Evolutionary conservation across 2,113 vertebrate species (phyloP).

Genomic region (Illadopsis cleaveri): DNA sequence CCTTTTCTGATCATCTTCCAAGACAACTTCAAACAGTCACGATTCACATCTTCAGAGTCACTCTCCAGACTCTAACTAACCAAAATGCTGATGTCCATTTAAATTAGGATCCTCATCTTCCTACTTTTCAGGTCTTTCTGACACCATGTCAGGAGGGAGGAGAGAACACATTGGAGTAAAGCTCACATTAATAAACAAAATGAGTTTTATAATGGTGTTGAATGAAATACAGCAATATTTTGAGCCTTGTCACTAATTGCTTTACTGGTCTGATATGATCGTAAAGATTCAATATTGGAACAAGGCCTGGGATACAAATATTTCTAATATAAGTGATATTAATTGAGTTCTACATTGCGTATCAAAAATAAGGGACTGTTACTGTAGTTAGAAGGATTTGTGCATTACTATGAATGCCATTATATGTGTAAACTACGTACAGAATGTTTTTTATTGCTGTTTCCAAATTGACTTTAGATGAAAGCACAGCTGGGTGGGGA

Average conservation of each 20-base stretch:
- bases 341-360: background rate
- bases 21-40: background rate
- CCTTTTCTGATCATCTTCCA: background rate
- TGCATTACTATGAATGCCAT: slow-evolving; percentile 3
- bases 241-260: background rate
- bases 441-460: slow-evolving; percentile 11
- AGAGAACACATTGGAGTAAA: background rate
- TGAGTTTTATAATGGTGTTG: background rate
- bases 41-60: background rate
- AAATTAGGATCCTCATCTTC: background rate
- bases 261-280: background rate
- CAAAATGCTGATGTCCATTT: background rate
- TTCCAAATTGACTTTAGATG: slow-evolving; percentile 55
- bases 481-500: slow-evolving; percentile 39
- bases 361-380: background rate
- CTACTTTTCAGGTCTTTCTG: background rate
- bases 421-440: slow-evolving; percentile 40
- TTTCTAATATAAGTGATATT: background rate
- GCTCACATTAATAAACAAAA: background rate
- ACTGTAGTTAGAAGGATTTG: background rate
- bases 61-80: background rate
- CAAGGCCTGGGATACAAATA: background rate
- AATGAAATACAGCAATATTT: background rate
- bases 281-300: background rate
- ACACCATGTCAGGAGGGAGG: background rate